Conservation (phyloP, 2,888 invertebrate genomes). For the Cataglyphis altisquamis region DNA sequence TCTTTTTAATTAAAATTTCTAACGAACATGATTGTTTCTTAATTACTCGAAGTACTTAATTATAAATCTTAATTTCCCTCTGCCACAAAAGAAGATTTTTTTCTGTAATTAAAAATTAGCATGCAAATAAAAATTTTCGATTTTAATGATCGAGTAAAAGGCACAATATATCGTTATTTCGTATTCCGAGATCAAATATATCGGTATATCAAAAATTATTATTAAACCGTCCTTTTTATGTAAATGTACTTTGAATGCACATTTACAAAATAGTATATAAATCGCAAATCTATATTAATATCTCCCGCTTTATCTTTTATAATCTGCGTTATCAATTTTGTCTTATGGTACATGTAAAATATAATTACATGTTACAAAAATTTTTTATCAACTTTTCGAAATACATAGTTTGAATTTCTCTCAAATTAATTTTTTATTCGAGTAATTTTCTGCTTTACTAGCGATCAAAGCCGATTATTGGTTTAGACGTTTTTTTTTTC, state of each 20-base stretch:
- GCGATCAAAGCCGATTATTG: not conserved
- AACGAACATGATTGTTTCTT: not conserved
- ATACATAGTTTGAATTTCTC: not conserved
- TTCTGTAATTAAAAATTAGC: not conserved
- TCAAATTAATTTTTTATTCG: not conserved
- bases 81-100: not conserved
- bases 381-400: not conserved
- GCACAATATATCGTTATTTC: not conserved
- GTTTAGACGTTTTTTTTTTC: constrained; percentile 1
- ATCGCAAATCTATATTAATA: not conserved
- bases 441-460: not conserved
- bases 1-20: constrained; percentile 23
- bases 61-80: not conserved
- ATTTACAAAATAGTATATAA: not conserved
- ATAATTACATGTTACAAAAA: not conserved
- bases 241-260: not conserved
- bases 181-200: too few species aligned
- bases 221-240: not conserved
- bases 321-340: not conserved
- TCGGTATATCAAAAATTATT: not conserved
- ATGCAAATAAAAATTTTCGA: not conserved
- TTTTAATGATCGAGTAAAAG: not conserved
- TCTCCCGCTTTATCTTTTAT: not conserved
- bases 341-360: not conserved
- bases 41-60: constrained; percentile 26